These are phyloP conservation scores for Sarcophaga caerulescens DNA, from an alignment of 2,888 invertebrate genomes.

Conservation along the genomic window DNA sequence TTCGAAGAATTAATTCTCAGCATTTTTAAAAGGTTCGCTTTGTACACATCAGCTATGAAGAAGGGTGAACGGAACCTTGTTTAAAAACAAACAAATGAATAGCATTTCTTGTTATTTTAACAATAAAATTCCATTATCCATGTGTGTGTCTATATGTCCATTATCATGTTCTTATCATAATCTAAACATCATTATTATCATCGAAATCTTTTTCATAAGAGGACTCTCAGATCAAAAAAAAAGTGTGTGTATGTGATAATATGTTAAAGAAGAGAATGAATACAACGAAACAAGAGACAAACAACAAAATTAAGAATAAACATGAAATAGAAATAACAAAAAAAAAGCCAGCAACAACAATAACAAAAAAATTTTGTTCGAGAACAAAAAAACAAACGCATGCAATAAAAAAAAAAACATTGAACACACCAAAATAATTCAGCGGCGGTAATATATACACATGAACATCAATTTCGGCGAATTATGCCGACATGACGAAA, in stretches of 20 bases:
- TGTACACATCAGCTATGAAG: too few relatives aligned
- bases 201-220: background rate
- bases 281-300: background rate
- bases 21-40: background rate
- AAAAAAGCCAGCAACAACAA: constrained; percentile 48
- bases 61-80: too few relatives aligned
- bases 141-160: constrained; percentile 3
- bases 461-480: constrained; percentile 63
- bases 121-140: background rate
- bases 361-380: constrained; percentile 29
- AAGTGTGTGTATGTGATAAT: constrained; percentile 21
- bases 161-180: constrained; percentile 39
- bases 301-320: constrained; percentile 18
- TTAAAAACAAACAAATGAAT: background rate
- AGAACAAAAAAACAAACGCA: constrained; percentile 56
- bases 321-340: constrained; percentile 25
- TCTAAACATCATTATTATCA: constrained; percentile 3
- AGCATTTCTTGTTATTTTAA: background rate
- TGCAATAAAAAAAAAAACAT: background rate
- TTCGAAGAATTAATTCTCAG: constrained; percentile 19
- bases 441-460: constrained; percentile 39
- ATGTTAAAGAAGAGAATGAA: background rate
- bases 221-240: background rate
- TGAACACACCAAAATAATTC: constrained; percentile 21
- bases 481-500: constrained; percentile 58